These are phyloP conservation scores for Antechinus stuartii DNA, from an alignment of 2,113 vertebrate genomes.

Conservation along the genomic window DNA sequence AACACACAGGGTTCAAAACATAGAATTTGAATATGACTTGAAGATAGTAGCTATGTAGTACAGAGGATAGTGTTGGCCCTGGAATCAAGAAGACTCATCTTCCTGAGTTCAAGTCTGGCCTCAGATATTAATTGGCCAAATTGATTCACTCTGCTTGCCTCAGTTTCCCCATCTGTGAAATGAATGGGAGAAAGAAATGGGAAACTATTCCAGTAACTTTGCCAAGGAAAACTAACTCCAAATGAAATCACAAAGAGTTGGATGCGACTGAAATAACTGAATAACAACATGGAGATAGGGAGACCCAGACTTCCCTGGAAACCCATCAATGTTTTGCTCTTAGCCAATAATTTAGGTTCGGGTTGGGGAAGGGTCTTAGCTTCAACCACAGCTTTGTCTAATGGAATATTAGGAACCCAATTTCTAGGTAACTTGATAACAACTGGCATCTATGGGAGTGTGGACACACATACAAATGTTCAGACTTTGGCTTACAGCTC, in stretches of 20 bases:
- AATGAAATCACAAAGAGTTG: too few species aligned
- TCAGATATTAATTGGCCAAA: too few species aligned
- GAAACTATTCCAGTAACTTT: too few species aligned
- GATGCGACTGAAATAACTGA: too few species aligned
- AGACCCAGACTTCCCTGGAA: neutral
- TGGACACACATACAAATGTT: neutral
- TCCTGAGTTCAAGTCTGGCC: too few species aligned
- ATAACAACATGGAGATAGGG: neutral
- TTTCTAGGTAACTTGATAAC: neutral
- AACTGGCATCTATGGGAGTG: too few species aligned
- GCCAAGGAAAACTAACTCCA: too few species aligned
- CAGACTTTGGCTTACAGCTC: neutral
- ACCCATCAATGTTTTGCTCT: neutral
- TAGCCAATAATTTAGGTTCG: neutral
- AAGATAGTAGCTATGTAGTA: neutral
- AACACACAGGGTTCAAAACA: neutral
- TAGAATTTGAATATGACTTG: neutral
- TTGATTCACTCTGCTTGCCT: too few species aligned
- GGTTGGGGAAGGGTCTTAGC: neutral
- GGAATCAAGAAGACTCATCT: too few species aligned
- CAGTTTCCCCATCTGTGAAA: too few species aligned
- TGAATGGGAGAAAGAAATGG: too few species aligned
- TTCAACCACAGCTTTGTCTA: neutral
- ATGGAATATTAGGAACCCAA: neutral
- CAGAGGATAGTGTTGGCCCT: too few species aligned